Evolutionary conservation across 2,888 invertebrate species (phyloP).

Genomic region (Anthophora plumipes): DNA sequence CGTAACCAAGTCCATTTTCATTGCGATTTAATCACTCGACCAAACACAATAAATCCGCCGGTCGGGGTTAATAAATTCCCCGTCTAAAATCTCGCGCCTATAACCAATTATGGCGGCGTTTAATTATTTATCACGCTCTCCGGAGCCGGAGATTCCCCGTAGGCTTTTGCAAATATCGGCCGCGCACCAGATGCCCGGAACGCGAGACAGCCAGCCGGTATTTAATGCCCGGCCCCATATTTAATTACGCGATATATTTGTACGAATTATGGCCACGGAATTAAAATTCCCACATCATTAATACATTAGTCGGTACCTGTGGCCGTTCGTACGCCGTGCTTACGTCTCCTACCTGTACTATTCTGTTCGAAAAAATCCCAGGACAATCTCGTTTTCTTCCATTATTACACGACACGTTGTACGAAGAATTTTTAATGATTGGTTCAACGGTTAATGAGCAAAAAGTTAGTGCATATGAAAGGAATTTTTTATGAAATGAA

Average conservation of each 20-base stretch:
- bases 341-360: conserved; percentile 12
- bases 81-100: conserved; percentile 53
- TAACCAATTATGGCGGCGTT: conserved; percentile 57
- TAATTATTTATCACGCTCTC: conserved; percentile 57
- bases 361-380: too few species aligned
- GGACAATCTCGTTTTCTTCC: too few species aligned
- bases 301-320: conserved; percentile 30
- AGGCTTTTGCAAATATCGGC: conserved; percentile 61
- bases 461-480: too few species aligned
- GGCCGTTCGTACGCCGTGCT: conserved; percentile 3
- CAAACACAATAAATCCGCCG: conserved; percentile 50
- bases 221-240: conserved; percentile 55
- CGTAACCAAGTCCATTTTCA: conserved; percentile 36
- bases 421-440: too few species aligned
- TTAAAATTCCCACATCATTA: conserved; percentile 61
- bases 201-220: conserved; percentile 36
- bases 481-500: too few species aligned
- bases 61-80: conserved; percentile 49
- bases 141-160: conserved; percentile 57
- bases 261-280: conserved; percentile 53
- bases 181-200: conserved; percentile 51
- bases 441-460: too few species aligned
- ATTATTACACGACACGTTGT: too few species aligned
- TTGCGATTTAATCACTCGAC: conserved; percentile 55
- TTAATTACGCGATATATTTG: conserved; percentile 59